These are phyloP conservation scores for Hippocampus guttulatus DNA, from an alignment of 2,113 vertebrate species.

Conservation along the genomic window DNA sequence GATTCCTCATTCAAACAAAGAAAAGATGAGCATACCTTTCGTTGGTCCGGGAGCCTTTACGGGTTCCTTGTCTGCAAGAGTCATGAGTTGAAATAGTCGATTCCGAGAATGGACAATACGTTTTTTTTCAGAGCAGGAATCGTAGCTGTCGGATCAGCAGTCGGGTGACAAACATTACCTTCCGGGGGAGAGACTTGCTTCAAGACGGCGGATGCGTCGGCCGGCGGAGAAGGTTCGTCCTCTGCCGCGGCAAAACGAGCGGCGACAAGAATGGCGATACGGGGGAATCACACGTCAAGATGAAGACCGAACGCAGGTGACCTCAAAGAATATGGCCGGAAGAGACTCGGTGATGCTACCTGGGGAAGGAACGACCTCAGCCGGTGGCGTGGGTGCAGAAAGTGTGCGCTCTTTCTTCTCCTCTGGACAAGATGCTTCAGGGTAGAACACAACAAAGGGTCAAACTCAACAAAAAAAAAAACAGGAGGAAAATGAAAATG, in stretches of 20 bases:
- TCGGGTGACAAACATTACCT: slow-evolving; percentile 56
- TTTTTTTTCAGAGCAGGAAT: not conserved
- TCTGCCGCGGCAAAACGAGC: slow-evolving; percentile 23
- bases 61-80: slow-evolving; percentile 71
- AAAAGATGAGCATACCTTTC: slow-evolving; percentile 76
- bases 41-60: slow-evolving; percentile 83
- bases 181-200: slow-evolving; percentile 37
- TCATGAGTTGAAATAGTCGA: slow-evolving; percentile 4
- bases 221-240: slow-evolving; percentile 41
- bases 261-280: slow-evolving; percentile 51
- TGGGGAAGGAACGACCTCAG: slow-evolving; percentile 9
- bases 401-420: slow-evolving; percentile 11
- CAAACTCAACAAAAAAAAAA: not conserved
- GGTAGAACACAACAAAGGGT: slow-evolving; percentile 10
- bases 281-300: slow-evolving; percentile 37
- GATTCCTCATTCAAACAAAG: not conserved
- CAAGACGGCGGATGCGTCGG: slow-evolving; percentile 13
- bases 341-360: not conserved
- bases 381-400: slow-evolving; percentile 8
- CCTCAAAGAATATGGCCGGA: not conserved
- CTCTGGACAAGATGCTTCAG: slow-evolving; percentile 8
- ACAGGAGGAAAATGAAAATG: not conserved
- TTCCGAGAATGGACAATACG: not conserved
- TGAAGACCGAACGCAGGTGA: slow-evolving; percentile 11
- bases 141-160: not conserved